Evolutionary conservation across 2,797 vertebrate genomes (phyloP).

Genomic region (Neoniphon sammara): DNA sequence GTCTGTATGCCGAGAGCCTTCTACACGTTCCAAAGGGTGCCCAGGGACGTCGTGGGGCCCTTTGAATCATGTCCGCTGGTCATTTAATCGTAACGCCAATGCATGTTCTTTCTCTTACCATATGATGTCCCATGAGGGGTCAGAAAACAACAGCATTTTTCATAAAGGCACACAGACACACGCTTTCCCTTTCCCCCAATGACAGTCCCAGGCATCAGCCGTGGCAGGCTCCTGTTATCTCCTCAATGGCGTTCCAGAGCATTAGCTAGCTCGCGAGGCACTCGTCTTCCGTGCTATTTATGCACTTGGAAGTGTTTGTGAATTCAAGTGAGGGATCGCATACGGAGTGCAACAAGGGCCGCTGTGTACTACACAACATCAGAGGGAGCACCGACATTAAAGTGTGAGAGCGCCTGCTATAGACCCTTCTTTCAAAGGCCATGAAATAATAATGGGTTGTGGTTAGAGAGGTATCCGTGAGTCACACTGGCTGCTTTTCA

Average conservation of each 20-base stretch:
- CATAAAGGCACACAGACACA: slow-evolving; percentile 49
- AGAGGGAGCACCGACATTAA: slow-evolving; percentile 83
- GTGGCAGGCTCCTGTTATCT: slow-evolving; percentile 79
- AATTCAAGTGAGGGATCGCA: slow-evolving; percentile 85
- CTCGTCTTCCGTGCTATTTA: slow-evolving; percentile 81
- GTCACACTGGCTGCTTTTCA: slow-evolving; percentile 87
- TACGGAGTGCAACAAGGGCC: slow-evolving; percentile 83
- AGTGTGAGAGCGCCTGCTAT: slow-evolving; percentile 79
- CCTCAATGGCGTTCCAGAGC: slow-evolving; percentile 80
- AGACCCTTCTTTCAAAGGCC: slow-evolving; percentile 86
- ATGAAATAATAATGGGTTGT: slow-evolving; percentile 89
- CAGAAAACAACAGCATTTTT: slow-evolving; percentile 77
- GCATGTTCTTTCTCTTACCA: slow-evolving; percentile 73
- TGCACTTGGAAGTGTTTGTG: slow-evolving; percentile 87
- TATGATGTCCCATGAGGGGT: slow-evolving; percentile 78
- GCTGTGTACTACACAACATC: slow-evolving; percentile 87
- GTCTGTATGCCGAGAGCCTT: slow-evolving; percentile 77
- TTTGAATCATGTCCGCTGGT: slow-evolving; percentile 78
- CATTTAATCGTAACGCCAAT: slow-evolving; percentile 80
- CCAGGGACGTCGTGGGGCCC: slow-evolving; percentile 69
- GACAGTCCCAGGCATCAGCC: slow-evolving; percentile 74
- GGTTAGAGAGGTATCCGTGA: slow-evolving; percentile 86
- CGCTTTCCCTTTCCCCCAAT: slow-evolving; percentile 28
- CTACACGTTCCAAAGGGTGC: slow-evolving; percentile 78
- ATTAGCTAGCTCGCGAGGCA: slow-evolving; percentile 80